Conservation (phyloP, 2,888 invertebrate species). For the Drosophila antonietae region DNA sequence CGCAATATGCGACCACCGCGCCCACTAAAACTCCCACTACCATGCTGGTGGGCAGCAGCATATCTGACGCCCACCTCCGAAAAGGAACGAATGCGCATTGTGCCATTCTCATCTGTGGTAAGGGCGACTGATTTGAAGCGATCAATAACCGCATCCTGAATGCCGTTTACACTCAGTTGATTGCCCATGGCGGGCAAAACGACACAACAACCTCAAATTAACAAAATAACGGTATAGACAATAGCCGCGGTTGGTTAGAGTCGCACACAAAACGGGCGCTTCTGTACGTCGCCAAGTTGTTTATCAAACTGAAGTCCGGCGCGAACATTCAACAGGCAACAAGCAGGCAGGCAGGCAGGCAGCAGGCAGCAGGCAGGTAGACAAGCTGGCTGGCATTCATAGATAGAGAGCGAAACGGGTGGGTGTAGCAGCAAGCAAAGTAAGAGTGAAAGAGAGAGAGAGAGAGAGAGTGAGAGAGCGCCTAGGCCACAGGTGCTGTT, state of each 20-base stretch:
- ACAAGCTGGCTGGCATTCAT: background rate
- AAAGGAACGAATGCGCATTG: constrained; percentile 81
- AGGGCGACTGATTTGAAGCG: constrained; percentile 79
- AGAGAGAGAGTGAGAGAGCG: constrained; percentile 4
- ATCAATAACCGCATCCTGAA: constrained; percentile 81
- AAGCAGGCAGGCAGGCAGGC: constrained; percentile 19
- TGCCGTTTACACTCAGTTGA: constrained; percentile 76
- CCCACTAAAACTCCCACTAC: constrained; percentile 57
- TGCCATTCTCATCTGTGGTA: constrained; percentile 79
- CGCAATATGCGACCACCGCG: constrained; percentile 68
- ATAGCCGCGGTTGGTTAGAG: constrained; percentile 25
- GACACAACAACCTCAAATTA: constrained; percentile 21
- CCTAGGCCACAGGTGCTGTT: constrained; percentile 42
- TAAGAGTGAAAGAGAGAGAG: background rate
- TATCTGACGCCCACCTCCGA: constrained; percentile 75
- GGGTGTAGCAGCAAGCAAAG: constrained; percentile 4
- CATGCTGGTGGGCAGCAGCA: constrained; percentile 42
- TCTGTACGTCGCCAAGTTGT: constrained; percentile 75
- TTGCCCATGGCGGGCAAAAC: constrained; percentile 67
- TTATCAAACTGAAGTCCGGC: constrained; percentile 70
- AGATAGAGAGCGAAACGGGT: background rate
- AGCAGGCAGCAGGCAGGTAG: background rate
- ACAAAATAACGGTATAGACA: constrained; percentile 12
- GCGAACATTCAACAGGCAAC: constrained; percentile 71
- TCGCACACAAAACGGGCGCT: constrained; percentile 42